Evolutionary conservation across 1,140 invertebrate genomes (phyloP).

Genomic region (Zaprionus ghesquierei): DNA sequence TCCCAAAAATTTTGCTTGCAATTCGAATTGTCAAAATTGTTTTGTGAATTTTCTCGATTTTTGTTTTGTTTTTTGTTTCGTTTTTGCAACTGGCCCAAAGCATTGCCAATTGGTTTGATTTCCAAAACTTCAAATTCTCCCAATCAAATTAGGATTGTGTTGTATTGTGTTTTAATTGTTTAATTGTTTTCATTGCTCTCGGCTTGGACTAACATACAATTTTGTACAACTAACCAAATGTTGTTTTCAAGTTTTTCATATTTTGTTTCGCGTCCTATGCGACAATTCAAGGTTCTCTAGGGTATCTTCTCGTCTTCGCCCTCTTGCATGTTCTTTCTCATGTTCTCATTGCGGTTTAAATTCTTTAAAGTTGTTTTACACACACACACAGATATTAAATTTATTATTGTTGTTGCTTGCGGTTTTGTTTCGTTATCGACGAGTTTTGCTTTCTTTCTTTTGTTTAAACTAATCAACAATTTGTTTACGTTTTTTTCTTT

Average conservation of each 20-base stretch:
- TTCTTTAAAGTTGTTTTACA: conserved; percentile 71
- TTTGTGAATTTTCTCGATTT: conserved; percentile 23
- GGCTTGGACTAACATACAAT: conserved; percentile 52
- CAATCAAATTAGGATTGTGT: conserved; percentile 17
- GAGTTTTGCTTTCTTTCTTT: conserved; percentile 49
- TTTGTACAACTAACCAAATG: conserved; percentile 72
- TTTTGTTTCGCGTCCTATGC: conserved; percentile 49
- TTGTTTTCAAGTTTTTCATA: conserved; percentile 26
- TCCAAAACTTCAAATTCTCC: not conserved
- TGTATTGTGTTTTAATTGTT: not conserved
- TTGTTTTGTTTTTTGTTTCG: conserved; percentile 36
- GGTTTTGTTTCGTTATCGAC: conserved; percentile 63
- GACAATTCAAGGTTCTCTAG: conserved; percentile 49
- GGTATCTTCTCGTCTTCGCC: conserved; percentile 4
- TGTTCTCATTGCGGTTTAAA: conserved; percentile 58
- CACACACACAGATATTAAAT: conserved; percentile 74
- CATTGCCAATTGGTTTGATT: conserved; percentile 41
- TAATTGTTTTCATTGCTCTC: too few species aligned
- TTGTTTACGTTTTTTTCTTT: conserved; percentile 45
- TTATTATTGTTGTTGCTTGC: conserved; percentile 79
- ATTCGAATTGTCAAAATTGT: conserved; percentile 39
- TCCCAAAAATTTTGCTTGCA: conserved; percentile 63
- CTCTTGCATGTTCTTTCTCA: conserved; percentile 30
- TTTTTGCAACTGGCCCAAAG: conserved; percentile 43
- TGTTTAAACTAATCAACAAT: conserved; percentile 77